A percentile compares a stretch with the other conserved stretches of the same genome.
These are phyloP conservation scores for Pachyseris speciosa DNA, from an alignment of 64 coral and sea anemone species.

Conservation along the genomic window DNA sequence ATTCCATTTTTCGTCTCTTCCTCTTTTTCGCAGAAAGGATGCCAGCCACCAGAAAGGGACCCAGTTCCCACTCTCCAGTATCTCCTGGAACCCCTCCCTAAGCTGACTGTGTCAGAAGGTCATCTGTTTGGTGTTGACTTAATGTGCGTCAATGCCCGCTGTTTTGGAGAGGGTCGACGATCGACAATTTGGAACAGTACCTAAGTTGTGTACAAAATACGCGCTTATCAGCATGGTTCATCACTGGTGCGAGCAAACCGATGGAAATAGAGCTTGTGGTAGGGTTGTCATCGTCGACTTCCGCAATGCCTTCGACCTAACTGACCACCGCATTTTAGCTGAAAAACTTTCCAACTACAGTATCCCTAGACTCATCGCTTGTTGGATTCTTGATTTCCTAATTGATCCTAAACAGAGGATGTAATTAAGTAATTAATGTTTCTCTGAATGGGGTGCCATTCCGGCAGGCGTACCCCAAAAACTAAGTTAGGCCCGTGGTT, in stretches of 20 bases:
- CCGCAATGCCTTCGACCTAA: slow-evolving; percentile 11
- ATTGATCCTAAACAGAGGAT: not conserved
- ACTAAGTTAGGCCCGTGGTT: slow-evolving; percentile 4
- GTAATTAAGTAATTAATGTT: too few relatives aligned
- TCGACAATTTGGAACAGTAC: too few relatives aligned
- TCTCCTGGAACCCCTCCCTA: slow-evolving; percentile 21
- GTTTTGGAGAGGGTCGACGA: too few relatives aligned
- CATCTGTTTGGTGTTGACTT: slow-evolving; percentile 32
- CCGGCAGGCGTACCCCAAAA: not conserved
- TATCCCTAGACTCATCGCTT: not conserved
- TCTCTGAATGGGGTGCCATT: not conserved
- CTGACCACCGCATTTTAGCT: not conserved
- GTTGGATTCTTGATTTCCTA: not conserved
- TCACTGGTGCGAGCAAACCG: not conserved
- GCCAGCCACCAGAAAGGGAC: slow-evolving; percentile 4
- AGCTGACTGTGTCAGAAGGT: slow-evolving; percentile 20
- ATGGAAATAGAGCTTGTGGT: not conserved
- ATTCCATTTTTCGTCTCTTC: not conserved
- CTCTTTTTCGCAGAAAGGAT: not conserved
- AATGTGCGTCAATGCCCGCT: too few relatives aligned
- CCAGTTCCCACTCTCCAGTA: slow-evolving; percentile 31
- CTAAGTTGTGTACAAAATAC: not conserved
- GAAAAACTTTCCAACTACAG: not conserved
- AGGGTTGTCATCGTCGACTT: slow-evolving; percentile 28
- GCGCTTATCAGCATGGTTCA: slow-evolving; percentile 19